These are phyloP conservation scores for Phasianus colchicus DNA, from an alignment of 2,113 vertebrate species.

Conservation along the genomic window DNA sequence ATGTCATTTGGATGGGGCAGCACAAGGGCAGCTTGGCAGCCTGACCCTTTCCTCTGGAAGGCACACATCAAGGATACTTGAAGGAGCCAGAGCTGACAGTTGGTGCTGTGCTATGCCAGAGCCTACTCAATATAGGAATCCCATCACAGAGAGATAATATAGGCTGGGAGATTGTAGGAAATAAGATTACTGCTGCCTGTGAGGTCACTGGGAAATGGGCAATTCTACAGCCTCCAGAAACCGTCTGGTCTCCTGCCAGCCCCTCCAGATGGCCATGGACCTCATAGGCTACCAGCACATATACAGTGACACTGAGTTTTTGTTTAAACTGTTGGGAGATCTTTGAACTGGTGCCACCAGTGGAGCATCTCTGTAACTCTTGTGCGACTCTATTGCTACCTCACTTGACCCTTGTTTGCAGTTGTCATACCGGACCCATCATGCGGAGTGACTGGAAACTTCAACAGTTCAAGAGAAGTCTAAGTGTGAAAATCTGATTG, in stretches of 20 bases:
- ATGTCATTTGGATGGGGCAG: accelerated
- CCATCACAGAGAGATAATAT: not conserved
- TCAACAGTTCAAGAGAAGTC: not conserved
- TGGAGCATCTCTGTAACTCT: not conserved
- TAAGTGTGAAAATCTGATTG: not conserved
- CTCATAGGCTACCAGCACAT: accelerated
- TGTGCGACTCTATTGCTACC: not conserved
- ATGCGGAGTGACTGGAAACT: not conserved
- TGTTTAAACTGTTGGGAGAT: not conserved
- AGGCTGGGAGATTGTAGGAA: not conserved
- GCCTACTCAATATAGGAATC: not conserved
- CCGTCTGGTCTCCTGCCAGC: not conserved
- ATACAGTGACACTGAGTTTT: accelerated
- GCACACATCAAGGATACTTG: no score
- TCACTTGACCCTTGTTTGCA: not conserved
- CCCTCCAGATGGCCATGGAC: not conserved
- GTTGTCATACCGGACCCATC: not conserved
- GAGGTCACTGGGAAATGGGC: not conserved
- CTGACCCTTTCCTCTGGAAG: accelerated
- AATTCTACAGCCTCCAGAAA: not conserved
- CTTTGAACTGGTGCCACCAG: not conserved
- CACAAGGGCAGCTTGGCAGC: not conserved
- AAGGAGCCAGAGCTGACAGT: not conserved
- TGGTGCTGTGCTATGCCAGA: not conserved
- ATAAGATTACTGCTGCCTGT: accelerated